Percentiles rank a stretch among this genome's conserved stretches.
phyloP scores from a whole-genome alignment of 1,140 invertebrate genomes.

The Galleria mellonella region DNA sequence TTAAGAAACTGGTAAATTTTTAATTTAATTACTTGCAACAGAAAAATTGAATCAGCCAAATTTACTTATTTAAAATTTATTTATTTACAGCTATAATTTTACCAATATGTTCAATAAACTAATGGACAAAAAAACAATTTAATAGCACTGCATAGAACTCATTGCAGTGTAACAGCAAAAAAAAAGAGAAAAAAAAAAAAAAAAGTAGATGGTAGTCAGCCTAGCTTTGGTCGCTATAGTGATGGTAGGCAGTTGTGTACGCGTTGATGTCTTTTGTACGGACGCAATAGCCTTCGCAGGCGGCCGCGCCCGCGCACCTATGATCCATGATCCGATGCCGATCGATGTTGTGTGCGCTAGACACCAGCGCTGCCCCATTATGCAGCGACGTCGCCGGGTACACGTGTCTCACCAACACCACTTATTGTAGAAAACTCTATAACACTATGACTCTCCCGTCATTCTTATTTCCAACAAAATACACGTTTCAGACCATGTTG shows the following conservation, averaged over 20 bases:
- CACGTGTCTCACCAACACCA: no score
- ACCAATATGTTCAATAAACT: no score
- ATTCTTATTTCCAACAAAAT: not conserved
- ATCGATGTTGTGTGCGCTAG: not conserved
- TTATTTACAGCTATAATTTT: no score
- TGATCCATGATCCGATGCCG: not conserved
- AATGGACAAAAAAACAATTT: not conserved
- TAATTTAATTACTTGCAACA: no score
- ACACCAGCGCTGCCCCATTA: no score
- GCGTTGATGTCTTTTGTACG: conserved; percentile 9
- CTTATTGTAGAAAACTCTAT: no score
- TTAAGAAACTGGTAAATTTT: no score
- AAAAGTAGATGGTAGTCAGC: not conserved
- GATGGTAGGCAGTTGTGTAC: not conserved
- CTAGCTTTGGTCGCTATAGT: not conserved
- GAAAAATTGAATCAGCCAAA: no score
- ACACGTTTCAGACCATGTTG: not conserved
- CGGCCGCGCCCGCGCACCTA: not conserved
- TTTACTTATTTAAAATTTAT: no score
- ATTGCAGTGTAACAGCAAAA: not conserved
- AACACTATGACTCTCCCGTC: not conserved
- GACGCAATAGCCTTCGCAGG: not conserved
- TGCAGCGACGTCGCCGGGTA: no score
- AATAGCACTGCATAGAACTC: not conserved
- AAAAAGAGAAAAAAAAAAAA: not conserved